Evolutionary conservation across 1,140 invertebrate species (phyloP).

Genomic region (Littorina saxatilis): DNA sequence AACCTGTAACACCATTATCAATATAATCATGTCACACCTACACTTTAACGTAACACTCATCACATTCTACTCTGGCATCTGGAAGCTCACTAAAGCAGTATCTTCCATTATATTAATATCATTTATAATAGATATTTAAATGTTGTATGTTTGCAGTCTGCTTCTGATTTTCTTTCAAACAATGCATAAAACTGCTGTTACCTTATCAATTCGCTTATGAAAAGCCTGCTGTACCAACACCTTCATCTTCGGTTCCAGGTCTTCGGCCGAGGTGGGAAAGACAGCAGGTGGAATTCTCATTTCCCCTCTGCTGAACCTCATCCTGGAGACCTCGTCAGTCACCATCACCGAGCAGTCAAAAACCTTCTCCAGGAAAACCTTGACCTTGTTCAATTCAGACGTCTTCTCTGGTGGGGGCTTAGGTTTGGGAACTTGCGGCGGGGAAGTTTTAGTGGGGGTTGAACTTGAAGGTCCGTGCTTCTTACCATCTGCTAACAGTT

Average conservation of each 20-base stretch:
- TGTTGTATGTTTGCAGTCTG: too few species aligned
- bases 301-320: background rate
- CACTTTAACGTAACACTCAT: too few species aligned
- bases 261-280: constrained; percentile 10
- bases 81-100: too few species aligned
- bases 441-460: too few species aligned
- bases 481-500: background rate
- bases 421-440: background rate
- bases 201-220: constrained; percentile 24
- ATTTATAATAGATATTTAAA: too few species aligned
- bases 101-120: too few species aligned
- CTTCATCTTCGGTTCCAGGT: constrained; percentile 16
- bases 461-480: background rate
- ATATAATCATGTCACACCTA: too few species aligned
- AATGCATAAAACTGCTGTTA: background rate
- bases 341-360: constrained; percentile 20
- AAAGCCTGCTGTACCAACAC: constrained; percentile 10
- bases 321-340: background rate
- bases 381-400: background rate
- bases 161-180: too few species aligned
- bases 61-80: too few species aligned
- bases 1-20: too few species aligned
- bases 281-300: background rate
- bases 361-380: constrained; percentile 16
- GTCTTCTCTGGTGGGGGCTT: background rate